These are phyloP conservation scores for Gari tellinella DNA, from an alignment of 2,888 invertebrate genomes.

Conservation along the genomic window DNA sequence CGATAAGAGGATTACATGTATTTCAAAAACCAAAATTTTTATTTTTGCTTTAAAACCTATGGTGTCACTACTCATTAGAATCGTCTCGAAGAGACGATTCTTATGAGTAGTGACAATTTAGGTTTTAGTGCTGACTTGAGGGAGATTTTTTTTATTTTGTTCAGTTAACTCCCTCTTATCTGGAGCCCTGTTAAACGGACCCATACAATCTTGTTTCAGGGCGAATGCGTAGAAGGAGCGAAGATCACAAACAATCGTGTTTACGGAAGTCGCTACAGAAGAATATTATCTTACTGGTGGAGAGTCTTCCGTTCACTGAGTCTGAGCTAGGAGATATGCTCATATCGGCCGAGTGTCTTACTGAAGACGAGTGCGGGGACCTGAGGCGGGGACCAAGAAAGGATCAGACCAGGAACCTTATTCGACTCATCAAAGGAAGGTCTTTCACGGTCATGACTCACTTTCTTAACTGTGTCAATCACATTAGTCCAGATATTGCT, in stretches of 20 bases:
- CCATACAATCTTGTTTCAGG: too few relatives aligned
- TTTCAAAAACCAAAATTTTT: too few relatives aligned
- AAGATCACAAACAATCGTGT: neutral
- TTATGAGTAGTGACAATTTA: too few relatives aligned
- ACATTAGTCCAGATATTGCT: too few relatives aligned
- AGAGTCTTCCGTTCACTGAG: slow-evolving; percentile 17
- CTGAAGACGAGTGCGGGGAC: slow-evolving; percentile 20
- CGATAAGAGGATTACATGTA: too few relatives aligned
- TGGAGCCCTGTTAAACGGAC: too few relatives aligned
- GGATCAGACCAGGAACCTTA: slow-evolving; percentile 19
- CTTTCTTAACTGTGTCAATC: neutral
- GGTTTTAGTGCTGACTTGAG: too few relatives aligned
- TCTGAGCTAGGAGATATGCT: slow-evolving; percentile 23
- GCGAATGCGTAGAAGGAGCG: neutral
- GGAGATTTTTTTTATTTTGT: too few relatives aligned
- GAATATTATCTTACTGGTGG: slow-evolving; percentile 13
- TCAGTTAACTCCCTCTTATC: too few relatives aligned
- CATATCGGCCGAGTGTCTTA: slow-evolving; percentile 15
- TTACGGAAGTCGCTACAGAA: slow-evolving; percentile 9
- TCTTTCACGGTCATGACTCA: slow-evolving; percentile 4
- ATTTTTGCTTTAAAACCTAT: too few relatives aligned
- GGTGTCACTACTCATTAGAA: too few relatives aligned
- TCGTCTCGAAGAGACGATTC: too few relatives aligned
- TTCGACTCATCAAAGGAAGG: slow-evolving; percentile 17
- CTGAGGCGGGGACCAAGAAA: slow-evolving; percentile 4